Percentiles rank a stretch among this genome's conserved stretches.
Conservation (phyloP, 1,140 invertebrate genomes). For the Dendroctonus ponderosae region DNA sequence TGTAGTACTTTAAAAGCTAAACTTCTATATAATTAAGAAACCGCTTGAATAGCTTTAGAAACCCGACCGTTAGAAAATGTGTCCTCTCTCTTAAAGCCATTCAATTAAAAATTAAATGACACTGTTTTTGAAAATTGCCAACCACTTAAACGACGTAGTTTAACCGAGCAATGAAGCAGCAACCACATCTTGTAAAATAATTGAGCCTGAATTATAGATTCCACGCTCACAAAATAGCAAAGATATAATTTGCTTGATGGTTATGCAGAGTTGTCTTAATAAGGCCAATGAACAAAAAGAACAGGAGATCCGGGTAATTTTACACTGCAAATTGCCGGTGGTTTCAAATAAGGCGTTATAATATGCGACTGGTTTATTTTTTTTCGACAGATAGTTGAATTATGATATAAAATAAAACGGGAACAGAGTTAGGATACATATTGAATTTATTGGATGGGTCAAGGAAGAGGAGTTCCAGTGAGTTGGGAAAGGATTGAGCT, state of each 20-base stretch:
- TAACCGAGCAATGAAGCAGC: constrained; percentile 16
- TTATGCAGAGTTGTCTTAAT: constrained; percentile 20
- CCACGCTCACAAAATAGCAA: constrained; percentile 19
- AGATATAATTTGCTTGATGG: constrained; percentile 11
- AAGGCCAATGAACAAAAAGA: constrained; percentile 18
- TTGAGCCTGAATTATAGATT: constrained; percentile 23
- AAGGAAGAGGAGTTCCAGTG: not conserved
- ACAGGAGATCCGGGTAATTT: constrained; percentile 9
- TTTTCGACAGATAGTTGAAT: constrained; percentile 1
- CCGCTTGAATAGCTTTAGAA: too few relatives aligned
- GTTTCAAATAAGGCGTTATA: constrained; percentile 8
- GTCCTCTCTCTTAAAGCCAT: too few relatives aligned
- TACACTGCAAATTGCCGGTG: constrained; percentile 14
- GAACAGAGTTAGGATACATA: not conserved
- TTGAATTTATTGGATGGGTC: not conserved
- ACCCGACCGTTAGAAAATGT: too few relatives aligned
- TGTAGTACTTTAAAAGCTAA: too few relatives aligned
- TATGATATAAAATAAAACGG: not conserved
- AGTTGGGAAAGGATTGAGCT: too few relatives aligned
- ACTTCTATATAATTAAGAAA: too few relatives aligned
- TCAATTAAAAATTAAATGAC: too few relatives aligned
- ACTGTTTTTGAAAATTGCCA: not conserved
- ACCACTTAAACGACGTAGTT: constrained; percentile 16
- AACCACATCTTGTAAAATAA: constrained; percentile 13
- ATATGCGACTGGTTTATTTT: not conserved